A percentile compares a stretch with the other conserved stretches of the same genome.
phyloP scores from a whole-genome alignment of 2,888 invertebrate species.

The Hybos culiciformis region DNA sequence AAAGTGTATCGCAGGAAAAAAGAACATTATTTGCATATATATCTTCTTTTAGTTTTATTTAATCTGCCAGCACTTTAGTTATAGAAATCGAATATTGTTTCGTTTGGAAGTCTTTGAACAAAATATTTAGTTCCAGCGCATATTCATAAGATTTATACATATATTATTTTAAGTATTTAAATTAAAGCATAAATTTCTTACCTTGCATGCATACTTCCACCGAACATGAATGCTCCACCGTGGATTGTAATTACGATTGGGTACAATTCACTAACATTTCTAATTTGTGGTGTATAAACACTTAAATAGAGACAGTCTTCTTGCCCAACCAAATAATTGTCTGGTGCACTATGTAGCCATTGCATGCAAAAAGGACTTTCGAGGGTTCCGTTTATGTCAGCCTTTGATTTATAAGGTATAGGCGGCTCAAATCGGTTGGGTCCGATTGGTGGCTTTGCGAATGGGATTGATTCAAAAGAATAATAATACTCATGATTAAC shows the following conservation, averaged over 20 bases:
- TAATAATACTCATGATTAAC: slow-evolving; percentile 32
- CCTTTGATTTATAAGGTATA: too few species aligned
- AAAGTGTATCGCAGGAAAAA: too few species aligned
- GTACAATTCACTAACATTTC: slow-evolving; percentile 33
- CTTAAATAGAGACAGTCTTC: slow-evolving; percentile 57
- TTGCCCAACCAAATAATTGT: slow-evolving; percentile 37
- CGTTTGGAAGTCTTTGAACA: too few species aligned
- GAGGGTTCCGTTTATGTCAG: slow-evolving; percentile 46
- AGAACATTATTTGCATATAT: too few species aligned
- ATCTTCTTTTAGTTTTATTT: too few species aligned
- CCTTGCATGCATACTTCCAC: too few species aligned
- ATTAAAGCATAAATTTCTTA: too few species aligned
- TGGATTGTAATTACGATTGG: slow-evolving; percentile 54
- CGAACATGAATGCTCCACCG: slow-evolving; percentile 60
- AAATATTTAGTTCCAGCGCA: too few species aligned
- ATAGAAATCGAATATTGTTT: too few species aligned
- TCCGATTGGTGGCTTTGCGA: slow-evolving; percentile 49
- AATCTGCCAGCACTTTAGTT: too few species aligned
- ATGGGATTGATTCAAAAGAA: slow-evolving; percentile 53
- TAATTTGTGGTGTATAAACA: slow-evolving; percentile 42
- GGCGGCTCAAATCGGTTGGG: slow-evolving; percentile 43
- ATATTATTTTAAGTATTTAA: too few species aligned
- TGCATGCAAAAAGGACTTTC: slow-evolving; percentile 48
- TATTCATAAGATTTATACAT: too few species aligned
- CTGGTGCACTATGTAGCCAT: slow-evolving; percentile 37